These are phyloP conservation scores for Phocides pigmalion DNA, from an alignment of 1,140 invertebrate genomes.

Conservation along the genomic window DNA sequence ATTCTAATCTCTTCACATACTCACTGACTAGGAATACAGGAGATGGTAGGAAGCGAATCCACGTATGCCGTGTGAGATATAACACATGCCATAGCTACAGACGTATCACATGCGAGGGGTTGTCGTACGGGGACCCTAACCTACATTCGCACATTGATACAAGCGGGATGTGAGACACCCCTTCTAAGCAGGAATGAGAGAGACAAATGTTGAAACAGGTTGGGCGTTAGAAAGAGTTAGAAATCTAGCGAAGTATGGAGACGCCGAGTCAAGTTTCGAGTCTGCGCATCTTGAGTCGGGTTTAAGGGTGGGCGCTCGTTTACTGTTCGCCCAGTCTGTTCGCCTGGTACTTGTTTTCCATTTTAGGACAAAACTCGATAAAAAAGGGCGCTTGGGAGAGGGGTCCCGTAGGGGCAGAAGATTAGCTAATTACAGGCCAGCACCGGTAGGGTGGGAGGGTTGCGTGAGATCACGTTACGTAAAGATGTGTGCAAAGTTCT, in stretches of 20 bases:
- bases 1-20: conserved; percentile 83
- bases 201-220: conserved; percentile 42
- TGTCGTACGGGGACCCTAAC: conserved; percentile 60
- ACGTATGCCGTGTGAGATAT: conserved; percentile 70
- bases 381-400: conserved; percentile 70
- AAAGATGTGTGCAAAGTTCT: neutral
- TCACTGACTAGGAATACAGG: conserved; percentile 70
- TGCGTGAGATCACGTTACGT: neutral
- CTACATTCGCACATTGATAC: conserved; percentile 56
- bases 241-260: conserved; percentile 55
- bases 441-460: neutral
- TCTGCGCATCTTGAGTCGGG: conserved; percentile 74
- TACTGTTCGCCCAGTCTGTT: conserved; percentile 57
- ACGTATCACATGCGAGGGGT: conserved; percentile 73
- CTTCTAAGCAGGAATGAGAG: conserved; percentile 64
- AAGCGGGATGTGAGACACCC: conserved; percentile 45
- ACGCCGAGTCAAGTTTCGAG: conserved; percentile 67
- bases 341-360: conserved; percentile 81
- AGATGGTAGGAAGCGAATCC: conserved; percentile 56
- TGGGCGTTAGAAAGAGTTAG: conserved; percentile 70
- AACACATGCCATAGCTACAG: conserved; percentile 66
- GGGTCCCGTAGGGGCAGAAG: conserved; percentile 37
- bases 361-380: conserved; percentile 83
- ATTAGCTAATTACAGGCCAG: conserved; percentile 4
- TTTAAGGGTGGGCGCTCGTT: conserved; percentile 66